phyloP scores from a whole-genome alignment of 1,140 invertebrate species.

The Anastatus disparis region DNA sequence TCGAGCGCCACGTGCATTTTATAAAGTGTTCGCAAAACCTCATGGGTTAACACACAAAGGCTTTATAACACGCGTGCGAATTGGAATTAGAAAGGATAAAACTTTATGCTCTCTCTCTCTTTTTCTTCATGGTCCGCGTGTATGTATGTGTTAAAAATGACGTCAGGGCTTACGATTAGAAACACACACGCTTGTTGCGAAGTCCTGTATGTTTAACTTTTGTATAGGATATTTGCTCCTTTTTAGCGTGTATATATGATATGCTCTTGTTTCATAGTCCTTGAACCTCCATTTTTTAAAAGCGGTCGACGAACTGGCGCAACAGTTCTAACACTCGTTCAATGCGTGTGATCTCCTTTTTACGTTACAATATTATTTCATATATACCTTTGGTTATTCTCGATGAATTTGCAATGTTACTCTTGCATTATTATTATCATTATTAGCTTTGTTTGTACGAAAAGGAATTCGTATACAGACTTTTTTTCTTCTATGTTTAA shows the following conservation, averaged over 20 bases:
- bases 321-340: slow-evolving; percentile 9
- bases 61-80: neutral
- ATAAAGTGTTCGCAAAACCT: too few species aligned
- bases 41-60: slow-evolving; percentile 27
- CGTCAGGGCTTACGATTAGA: slow-evolving; percentile 46
- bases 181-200: slow-evolving; percentile 22
- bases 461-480: too few species aligned
- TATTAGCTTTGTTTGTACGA: too few species aligned
- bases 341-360: neutral
- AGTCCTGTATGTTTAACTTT: neutral
- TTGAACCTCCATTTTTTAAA: slow-evolving; percentile 51
- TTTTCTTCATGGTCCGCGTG: slow-evolving; percentile 5
- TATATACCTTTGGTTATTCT: too few species aligned
- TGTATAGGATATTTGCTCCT: too few species aligned
- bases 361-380: neutral
- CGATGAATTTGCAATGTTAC: too few species aligned
- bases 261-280: slow-evolving; percentile 36
- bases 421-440: too few species aligned
- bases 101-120: too few species aligned
- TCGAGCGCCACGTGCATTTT: neutral
- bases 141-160: too few species aligned
- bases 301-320: slow-evolving; percentile 43
- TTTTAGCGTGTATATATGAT: neutral
- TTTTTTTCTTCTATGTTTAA: too few species aligned
- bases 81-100: slow-evolving; percentile 45